Evolutionary conservation across 92 coral and sea anemone genomes (phyloP), one percentile per base, ranked within the genome.

Genomic region (Porites evermanni): DNA sequence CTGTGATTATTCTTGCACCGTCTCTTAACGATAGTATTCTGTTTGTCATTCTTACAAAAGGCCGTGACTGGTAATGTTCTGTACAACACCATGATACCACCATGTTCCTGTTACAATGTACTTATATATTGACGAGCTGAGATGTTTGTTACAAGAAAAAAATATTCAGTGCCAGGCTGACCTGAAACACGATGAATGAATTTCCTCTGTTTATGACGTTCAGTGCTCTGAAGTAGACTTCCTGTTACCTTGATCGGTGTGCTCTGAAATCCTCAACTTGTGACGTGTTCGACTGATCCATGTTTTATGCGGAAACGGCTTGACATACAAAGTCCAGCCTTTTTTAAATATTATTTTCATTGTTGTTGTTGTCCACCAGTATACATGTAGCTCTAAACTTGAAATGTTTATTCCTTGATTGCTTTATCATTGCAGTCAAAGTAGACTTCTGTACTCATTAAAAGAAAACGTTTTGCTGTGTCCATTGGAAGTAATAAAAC

Each of bases 1-100:
- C 61, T 56, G 47, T 38, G 67, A 16, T 7, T 21, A 7, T 53
- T 12, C 4, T 74, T 56, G 38, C 13, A 18, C 24, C 54, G 64
- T 81, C 54, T 81, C 75, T 19, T 80, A 80, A 82, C 70, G 50
- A 44, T 19, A 32, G 59, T 32, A 82, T 82, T 82, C 56, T 82
- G 79, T 82, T 82, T 82, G 86, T 82, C 79, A 82, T 82, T 82
- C 70, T 82, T 61, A 70, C 70, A 82, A 82, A 82, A 72, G 86
- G 78, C 86, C 58, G 72, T 80, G 84, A 68, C 84, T 80, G 84
- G 84, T 64, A 80, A 54, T 80, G 84, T 38, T 82, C 86, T 82
- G 86, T 70, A 13, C 75, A 51, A 12, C 86, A 71, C 63, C 71
- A 20, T 82, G 86, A 71, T 70, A 58, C 72, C 71, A 59, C 86